Percentiles rank a stretch among this genome's conserved stretches.
phyloP scores from a whole-genome alignment of 2,113 vertebrate genomes.

The Pelecanoides urinatrix region DNA sequence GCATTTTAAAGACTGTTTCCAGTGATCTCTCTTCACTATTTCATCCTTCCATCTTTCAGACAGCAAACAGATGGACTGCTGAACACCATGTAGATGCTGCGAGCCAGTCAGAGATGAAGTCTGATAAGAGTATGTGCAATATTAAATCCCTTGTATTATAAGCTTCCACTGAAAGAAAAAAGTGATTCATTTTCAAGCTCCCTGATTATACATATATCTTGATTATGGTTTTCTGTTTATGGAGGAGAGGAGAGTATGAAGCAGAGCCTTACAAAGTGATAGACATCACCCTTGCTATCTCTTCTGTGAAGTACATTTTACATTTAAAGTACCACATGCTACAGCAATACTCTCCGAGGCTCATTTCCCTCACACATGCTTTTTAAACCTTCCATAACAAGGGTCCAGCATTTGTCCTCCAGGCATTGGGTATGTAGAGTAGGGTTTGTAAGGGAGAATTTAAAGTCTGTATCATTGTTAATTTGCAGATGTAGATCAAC shows the following conservation, averaged over 20 bases:
- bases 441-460: neutral
- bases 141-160: neutral
- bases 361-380: neutral
- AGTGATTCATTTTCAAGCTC: neutral
- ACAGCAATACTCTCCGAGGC: neutral
- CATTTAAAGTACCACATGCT: neutral
- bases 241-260: neutral
- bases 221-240: neutral
- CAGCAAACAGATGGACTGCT: neutral
- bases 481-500: neutral
- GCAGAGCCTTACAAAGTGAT: neutral
- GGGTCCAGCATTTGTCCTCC: neutral
- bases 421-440: neutral
- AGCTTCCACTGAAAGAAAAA: neutral
- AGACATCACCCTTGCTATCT: neutral
- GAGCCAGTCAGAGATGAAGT: neutral
- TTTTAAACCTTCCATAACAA: neutral
- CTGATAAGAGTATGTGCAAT: neutral
- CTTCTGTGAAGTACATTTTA: neutral
- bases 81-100: neutral
- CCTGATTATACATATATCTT: neutral
- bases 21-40: neutral
- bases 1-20: neutral
- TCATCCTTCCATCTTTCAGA: neutral
- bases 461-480: neutral